phyloP scores from a whole-genome alignment of 37 sponge, comb jelly and placozoan genomes.

The Eunapius fragilis region DNA sequence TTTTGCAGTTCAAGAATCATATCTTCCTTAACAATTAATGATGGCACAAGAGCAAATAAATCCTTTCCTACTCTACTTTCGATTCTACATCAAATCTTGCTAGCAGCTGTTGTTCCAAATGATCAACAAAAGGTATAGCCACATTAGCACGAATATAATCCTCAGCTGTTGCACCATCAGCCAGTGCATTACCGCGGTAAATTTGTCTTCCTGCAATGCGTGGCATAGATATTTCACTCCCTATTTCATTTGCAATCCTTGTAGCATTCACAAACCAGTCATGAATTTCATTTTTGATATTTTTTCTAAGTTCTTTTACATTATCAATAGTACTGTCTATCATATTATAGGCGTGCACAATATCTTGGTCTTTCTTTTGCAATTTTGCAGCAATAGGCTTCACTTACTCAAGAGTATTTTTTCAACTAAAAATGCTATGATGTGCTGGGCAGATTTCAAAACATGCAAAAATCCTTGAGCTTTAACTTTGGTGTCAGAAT shows the following conservation, averaged over 20 bases:
- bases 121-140: slow-evolving; percentile 50
- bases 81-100: slow-evolving; percentile 27
- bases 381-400: slow-evolving; percentile 48
- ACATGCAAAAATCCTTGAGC: no score
- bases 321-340: slow-evolving; percentile 25
- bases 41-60: neutral
- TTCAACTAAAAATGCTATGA: no score
- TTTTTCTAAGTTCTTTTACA: slow-evolving; percentile 14
- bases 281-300: slow-evolving; percentile 24
- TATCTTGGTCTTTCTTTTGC: slow-evolving; percentile 52
- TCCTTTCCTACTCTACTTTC: slow-evolving; percentile 3
- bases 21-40: neutral
- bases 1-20: neutral
- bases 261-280: slow-evolving; percentile 42
- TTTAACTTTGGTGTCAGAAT: no score
- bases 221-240: slow-evolving; percentile 24
- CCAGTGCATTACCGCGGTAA: slow-evolving; percentile 30
- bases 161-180: slow-evolving; percentile 6
- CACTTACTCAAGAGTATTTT: slow-evolving; percentile 27
- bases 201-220: slow-evolving; percentile 33
- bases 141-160: slow-evolving; percentile 29
- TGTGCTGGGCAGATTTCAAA: no score
- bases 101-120: slow-evolving; percentile 16
- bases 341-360: slow-evolving; percentile 32
- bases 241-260: slow-evolving; percentile 27